Evolutionary conservation across 2,888 invertebrate species (phyloP), one percentile per base, ranked within the genome.

Genomic region (Brenthis daphne): DNA sequence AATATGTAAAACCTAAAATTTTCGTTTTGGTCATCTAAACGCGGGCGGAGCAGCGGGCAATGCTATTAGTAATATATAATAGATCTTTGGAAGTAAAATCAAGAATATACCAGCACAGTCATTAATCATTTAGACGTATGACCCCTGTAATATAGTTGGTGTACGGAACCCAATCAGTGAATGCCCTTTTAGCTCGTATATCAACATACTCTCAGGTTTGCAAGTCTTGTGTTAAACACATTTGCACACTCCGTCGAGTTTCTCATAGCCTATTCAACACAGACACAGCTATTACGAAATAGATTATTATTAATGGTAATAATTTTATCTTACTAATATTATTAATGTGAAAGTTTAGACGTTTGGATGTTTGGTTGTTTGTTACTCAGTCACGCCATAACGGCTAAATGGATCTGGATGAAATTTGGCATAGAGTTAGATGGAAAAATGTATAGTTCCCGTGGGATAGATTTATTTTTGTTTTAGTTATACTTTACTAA

Each of bases 101-200:
- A n/a, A 53, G 16, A 16, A 8, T 43, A 43, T 2, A 8, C 8
- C 11, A 43, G 11, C 37, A 43, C 2, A 43, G 53, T 53, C 53
- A 37, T 37, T 12, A 63, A 20, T 33, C 37, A 63, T 63, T 63
- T 12, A 63, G 20, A 13, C 63, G 20, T 53, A 33, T 12, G 29
- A 8, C 37, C 16, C 13, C 53, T 13, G 16, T 51, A 53, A 37
- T 20, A 37, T 53, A 53, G 48, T 60, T 60, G 48, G 58, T 60
- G 37, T 53, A 61, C 33, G 29, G 48, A 50, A 60, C 48, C 47
- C 55, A 60, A 67, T 60, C 60, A 60, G 13, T 54, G 54, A 53
- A 61, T 60, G 66, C 60, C 54, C 66, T 63, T 63, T 63, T 63
- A 64, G 53, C 55, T 37, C 57, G 53, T 60, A 54, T 47, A 50